phyloP scores from a whole-genome alignment of 2,113 vertebrate genomes.

The Dunckerocampus dactyliophorus region DNA sequence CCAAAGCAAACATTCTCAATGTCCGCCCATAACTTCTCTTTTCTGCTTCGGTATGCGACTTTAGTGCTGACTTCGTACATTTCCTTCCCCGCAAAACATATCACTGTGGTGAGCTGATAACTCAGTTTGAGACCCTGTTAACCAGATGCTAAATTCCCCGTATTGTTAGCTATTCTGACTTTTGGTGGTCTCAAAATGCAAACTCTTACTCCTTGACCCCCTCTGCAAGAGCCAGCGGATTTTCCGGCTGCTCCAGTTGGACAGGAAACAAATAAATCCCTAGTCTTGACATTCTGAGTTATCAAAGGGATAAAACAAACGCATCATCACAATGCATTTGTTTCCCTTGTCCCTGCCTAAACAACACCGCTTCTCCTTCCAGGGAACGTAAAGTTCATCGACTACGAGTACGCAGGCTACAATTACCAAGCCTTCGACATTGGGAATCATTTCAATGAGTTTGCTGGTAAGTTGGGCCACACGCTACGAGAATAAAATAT shows the following conservation, averaged over 20 bases:
- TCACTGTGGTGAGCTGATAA: conserved; percentile 18
- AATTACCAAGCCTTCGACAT: conserved; percentile 99
- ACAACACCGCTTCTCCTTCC: conserved; percentile 72
- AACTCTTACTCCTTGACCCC: conserved; percentile 66
- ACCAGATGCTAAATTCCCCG: not conserved
- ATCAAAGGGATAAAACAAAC: conserved; percentile 43
- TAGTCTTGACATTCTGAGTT: conserved; percentile 52
- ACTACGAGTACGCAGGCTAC: conserved; percentile 98
- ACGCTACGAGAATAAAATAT: not conserved
- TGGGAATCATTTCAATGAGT: conserved; percentile 99
- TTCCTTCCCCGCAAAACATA: conserved; percentile 11
- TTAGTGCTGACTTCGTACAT: conserved; percentile 18
- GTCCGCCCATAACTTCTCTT: not conserved
- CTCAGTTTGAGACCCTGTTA: not conserved
- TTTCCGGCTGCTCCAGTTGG: conserved; percentile 20
- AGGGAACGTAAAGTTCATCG: conserved; percentile 97
- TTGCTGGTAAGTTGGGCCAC: conserved; percentile 80
- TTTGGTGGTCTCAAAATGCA: conserved; percentile 64
- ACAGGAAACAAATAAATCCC: conserved; percentile 31
- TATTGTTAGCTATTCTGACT: not conserved
- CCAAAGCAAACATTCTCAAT: conserved; percentile 31
- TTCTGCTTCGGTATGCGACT: not conserved
- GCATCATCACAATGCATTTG: conserved; percentile 38
- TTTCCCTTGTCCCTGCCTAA: conserved; percentile 52
- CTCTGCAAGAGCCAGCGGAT: conserved; percentile 12